Conservation (phyloP, 2,888 invertebrate species). For the Conchocele bisecta region DNA sequence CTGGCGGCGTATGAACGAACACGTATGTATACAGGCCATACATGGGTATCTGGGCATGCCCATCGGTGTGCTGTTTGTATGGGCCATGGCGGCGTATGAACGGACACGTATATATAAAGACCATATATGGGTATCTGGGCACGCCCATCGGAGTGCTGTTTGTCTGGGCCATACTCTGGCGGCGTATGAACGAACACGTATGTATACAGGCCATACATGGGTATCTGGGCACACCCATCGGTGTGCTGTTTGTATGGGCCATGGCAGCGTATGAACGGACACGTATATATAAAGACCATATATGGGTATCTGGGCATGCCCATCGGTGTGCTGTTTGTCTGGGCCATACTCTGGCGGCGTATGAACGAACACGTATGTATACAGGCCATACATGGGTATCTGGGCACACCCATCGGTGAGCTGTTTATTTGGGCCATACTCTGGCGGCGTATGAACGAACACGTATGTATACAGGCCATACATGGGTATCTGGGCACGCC, state of each 20-base stretch:
- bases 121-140: constrained; percentile 79
- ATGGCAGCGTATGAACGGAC: constrained; percentile 72
- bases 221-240: background rate
- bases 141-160: constrained; percentile 79
- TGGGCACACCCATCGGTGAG: too few species aligned
- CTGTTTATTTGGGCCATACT: too few species aligned
- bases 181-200: constrained; percentile 78
- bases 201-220: constrained; percentile 4
- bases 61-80: constrained; percentile 76
- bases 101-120: constrained; percentile 78
- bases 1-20: constrained; percentile 78
- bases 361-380: constrained; percentile 75
- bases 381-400: background rate
- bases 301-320: constrained; percentile 81
- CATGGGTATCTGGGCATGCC: constrained; percentile 81
- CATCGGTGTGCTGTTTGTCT: constrained; percentile 76
- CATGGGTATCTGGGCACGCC: background rate
- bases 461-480: constrained; percentile 43
- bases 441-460: constrained; percentile 72
- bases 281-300: constrained; percentile 79
- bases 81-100: constrained; percentile 74
- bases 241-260: too few species aligned
- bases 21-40: constrained; percentile 78
- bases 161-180: constrained; percentile 76
- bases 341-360: constrained; percentile 77